These are phyloP conservation scores for Tenthredo notha DNA, from an alignment of 2,888 invertebrate species.

Conservation along the genomic window DNA sequence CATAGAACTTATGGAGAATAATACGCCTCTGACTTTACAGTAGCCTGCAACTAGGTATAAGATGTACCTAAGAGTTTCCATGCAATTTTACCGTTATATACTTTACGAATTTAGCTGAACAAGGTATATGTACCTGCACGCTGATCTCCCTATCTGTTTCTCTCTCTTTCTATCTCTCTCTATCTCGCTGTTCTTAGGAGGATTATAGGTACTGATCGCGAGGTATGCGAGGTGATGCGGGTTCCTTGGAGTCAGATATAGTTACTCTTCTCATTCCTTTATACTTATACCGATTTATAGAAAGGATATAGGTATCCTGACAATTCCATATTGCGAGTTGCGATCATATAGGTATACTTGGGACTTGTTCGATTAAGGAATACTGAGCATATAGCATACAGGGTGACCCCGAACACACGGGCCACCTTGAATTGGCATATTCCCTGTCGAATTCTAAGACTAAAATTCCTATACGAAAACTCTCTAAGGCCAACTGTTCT, in stretches of 20 bases:
- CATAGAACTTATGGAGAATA: not conserved
- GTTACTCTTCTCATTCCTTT: not conserved
- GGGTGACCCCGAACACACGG: too few relatives aligned
- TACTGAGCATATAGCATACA: too few relatives aligned
- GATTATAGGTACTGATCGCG: not conserved
- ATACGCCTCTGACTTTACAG: not conserved
- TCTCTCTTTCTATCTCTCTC: not conserved
- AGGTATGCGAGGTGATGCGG: not conserved
- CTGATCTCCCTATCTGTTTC: not conserved
- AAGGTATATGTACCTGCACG: not conserved
- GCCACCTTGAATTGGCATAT: too few relatives aligned
- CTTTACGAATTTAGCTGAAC: conserved; percentile 34
- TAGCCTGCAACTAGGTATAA: not conserved
- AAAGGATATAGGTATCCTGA: not conserved
- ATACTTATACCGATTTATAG: not conserved
- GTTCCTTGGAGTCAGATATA: not conserved
- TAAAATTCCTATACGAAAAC: too few relatives aligned
- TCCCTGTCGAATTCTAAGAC: too few relatives aligned
- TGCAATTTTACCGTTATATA: conserved; percentile 9
- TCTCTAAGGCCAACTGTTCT: too few relatives aligned
- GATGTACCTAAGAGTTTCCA: not conserved
- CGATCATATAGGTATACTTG: not conserved
- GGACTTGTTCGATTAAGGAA: not conserved
- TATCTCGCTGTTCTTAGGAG: not conserved
- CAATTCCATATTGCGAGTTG: not conserved